Base-by-base conservation (phyloP, 2,113 vertebrate species). In the Anhinga rufa region DNA sequence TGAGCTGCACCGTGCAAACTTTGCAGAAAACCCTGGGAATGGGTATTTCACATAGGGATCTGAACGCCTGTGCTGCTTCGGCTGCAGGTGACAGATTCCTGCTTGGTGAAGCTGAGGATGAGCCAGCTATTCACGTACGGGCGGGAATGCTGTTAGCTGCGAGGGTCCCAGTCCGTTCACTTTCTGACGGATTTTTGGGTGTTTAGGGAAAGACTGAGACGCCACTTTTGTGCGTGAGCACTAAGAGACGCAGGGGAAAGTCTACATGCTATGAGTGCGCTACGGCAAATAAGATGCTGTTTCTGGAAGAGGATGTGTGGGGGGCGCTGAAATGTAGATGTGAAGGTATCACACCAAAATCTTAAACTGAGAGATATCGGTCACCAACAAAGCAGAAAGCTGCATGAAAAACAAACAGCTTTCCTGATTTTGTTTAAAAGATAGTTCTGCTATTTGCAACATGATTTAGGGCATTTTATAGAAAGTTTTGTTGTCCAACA, bases 71-170 rank as follows among this genome's bases (percentile, higher is more conserved):
- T 4, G 0, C 10, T 64, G 12, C 40, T 92, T 68, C 7, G 2
- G 25, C 79, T n/a, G 51, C 40, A 76, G 62, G 52, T 80, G 40
- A 32, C 31, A 82, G 14, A 71, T 72, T 71, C 40, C 52, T 72
- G 10, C 26, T 32, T 69, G 25, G 29, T 38, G 14, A 10, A 69
- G 14, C 29, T 68, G 51, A 71, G 22, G 22, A 72, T 2, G 1
- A 55, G n/a, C 3, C 62, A 76, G 16, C 16, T n/a, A 22, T 14
- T 55, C 21, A 17, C 0, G 1, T 36, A 16, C 0, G 1, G 40
- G 17, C 9, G 12, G 36, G 25, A 93, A 74, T 0, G 0, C 7
- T 65, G 9, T 36, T 55, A 34, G 9, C 34, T 70, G 12, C 0
- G 1, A 71, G 34, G 6, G 11, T 82, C 61, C 22, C 24, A 9